Evolutionary conservation across 2,113 vertebrate genomes (phyloP).

Genomic region (Columbina picui): DNA sequence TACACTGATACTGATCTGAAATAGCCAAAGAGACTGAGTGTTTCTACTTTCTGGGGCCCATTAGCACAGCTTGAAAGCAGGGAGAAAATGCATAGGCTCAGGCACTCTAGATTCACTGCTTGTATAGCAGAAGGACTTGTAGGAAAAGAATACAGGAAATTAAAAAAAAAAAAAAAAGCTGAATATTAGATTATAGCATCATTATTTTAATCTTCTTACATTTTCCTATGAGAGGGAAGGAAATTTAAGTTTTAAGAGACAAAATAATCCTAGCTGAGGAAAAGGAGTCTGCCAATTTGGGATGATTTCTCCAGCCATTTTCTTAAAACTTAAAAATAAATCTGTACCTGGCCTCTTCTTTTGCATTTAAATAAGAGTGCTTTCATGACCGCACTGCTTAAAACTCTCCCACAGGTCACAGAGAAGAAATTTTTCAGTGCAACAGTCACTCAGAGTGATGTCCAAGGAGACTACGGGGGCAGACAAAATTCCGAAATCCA

Average conservation of each 20-base stretch:
- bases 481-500: constrained; percentile 16
- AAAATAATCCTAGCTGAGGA: neutral
- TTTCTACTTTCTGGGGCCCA: neutral
- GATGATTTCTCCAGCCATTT: neutral
- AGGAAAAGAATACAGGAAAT: neutral
- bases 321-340: neutral
- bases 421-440: neutral
- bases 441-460: neutral
- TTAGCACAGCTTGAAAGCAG: neutral
- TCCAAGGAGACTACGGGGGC: neutral
- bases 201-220: neutral
- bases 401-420: neutral
- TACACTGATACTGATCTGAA: neutral
- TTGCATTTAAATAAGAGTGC: neutral
- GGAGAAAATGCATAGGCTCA: neutral
- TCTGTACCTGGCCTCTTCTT: neutral
- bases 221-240: neutral
- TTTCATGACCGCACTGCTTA: neutral
- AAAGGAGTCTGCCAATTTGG: neutral
- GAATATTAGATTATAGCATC: neutral
- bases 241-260: neutral
- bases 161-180: neutral
- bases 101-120: neutral
- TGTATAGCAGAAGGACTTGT: neutral
- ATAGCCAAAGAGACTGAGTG: neutral